Evolutionary conservation across 2,888 invertebrate genomes (phyloP), one percentile per base, ranked within the genome.

Genomic region (Dasysyrphus albostriatus): DNA sequence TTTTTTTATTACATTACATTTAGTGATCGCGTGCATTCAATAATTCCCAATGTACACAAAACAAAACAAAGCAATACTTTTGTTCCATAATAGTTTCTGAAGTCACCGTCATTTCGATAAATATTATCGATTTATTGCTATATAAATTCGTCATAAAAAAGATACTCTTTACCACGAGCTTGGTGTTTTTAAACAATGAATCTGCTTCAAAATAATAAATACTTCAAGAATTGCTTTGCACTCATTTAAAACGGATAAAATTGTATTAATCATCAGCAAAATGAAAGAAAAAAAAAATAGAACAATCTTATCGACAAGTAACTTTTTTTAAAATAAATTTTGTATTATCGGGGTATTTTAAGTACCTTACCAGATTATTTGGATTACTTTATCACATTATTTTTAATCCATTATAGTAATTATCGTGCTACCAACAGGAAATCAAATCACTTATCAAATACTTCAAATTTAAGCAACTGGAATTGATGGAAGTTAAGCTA

Each of bases 341-440:
- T 2, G 0, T 16, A 1, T 24, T 61, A 61, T 61, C 61, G 24
- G 0, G 0, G 24, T 24, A 42, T 14, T 24, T 19, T 12, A 42
- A 32, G 54, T 54, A 54, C 49, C 9, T 9, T 14, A 47, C 9
- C 16, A 42, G 39, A 61, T 61, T 61, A 42, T 19, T 61, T 61
- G 9, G 24, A 34, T 34, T 7, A 16, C 5, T 5, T 19, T 63
- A 24, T 65, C 32, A 34, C 14, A 4, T 24, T 39, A 42, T 34
- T 42, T 32, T 51, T 61, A 61, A 61, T 54, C 54, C 24, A 16
- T 42, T 24, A n/a, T 61, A 42, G 29, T n/a, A 14, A 54, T 54
- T 75, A 44, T 44, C 49, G 47, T 61, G 69, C 80, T 81, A 69
- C 80, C n/a, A 75, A 81, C 67, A 75, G 75, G 61, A 81, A 81